Percentiles rank a stretch among this genome's conserved stretches.
Evolutionary conservation across 2,888 invertebrate species (phyloP).

Genomic region (Ptycholaimellus sp.): DNA sequence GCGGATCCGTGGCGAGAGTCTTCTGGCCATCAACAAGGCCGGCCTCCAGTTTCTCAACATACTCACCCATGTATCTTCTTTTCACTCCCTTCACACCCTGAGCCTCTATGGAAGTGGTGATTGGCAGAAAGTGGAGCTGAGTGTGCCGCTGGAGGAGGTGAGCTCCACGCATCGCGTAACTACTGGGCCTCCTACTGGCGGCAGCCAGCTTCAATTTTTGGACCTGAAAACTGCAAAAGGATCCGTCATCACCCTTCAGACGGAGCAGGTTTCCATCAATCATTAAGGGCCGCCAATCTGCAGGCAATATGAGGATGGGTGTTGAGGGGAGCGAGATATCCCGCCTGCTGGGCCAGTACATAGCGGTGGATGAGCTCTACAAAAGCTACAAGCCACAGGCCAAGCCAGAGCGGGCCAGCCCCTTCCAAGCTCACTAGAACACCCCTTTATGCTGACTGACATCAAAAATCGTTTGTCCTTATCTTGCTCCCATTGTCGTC

Average conservation of each 20-base stretch:
- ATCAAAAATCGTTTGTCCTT: too few relatives aligned
- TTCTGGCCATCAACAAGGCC: conserved; percentile 69
- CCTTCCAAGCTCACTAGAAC: too few relatives aligned
- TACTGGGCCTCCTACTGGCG: conserved; percentile 42
- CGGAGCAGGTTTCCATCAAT: conserved; percentile 37
- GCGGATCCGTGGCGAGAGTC: conserved; percentile 42
- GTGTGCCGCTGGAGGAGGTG: conserved; percentile 79
- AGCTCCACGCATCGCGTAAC: conserved; percentile 76
- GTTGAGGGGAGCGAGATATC: conserved; percentile 85
- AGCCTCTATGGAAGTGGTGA: too few relatives aligned
- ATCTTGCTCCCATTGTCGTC: too few relatives aligned
- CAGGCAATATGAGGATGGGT: too few relatives aligned
- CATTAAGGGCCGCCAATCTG: too few relatives aligned
- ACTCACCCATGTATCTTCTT: too few relatives aligned
- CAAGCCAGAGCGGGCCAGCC: too few relatives aligned
- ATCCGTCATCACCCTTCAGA: conserved; percentile 75
- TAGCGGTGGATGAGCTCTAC: conserved; percentile 78
- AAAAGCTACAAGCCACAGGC: too few relatives aligned
- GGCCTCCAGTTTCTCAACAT: conserved; percentile 80
- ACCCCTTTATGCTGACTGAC: too few relatives aligned
- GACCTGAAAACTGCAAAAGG: conserved; percentile 92
- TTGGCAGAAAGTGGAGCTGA: too few relatives aligned
- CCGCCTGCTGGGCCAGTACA: conserved; percentile 79
- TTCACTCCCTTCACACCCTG: too few relatives aligned
- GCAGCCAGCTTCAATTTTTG: conserved; percentile 50